Conservation (phyloP, 2,113 vertebrate species). For the Crotophaga sulcirostris region DNA sequence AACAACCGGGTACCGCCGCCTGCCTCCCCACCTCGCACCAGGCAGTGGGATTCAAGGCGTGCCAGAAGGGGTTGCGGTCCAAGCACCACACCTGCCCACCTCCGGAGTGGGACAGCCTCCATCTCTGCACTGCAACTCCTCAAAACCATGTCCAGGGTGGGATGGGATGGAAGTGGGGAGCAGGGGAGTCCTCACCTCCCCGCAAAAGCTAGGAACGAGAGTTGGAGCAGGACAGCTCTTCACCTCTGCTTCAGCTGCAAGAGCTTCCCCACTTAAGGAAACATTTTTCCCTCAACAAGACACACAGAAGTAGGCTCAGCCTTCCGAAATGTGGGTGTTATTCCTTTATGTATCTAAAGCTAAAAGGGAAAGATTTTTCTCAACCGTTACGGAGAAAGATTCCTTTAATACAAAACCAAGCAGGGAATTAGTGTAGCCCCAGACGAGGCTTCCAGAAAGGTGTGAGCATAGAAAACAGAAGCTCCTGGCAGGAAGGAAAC, state of each 20-base stretch:
- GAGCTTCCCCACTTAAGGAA: neutral
- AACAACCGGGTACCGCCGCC: rapidly evolving
- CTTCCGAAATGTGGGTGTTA: neutral
- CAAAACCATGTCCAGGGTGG: rapidly evolving
- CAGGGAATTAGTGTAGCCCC: neutral
- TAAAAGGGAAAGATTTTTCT: neutral
- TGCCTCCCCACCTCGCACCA: too few relatives aligned
- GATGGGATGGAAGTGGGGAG: rapidly evolving
- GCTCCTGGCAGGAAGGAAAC: neutral
- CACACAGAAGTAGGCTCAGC: neutral
- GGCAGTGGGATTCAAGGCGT: rapidly evolving
- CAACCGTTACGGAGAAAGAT: neutral
- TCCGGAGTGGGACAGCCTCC: neutral
- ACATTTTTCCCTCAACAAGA: neutral
- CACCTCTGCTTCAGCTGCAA: neutral
- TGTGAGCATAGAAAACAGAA: neutral
- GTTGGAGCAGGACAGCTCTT: too few relatives aligned
- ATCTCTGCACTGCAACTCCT: neutral
- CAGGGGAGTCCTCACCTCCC: neutral
- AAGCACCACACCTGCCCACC: rapidly evolving
- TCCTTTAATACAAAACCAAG: neutral
- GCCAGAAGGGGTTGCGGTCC: rapidly evolving
- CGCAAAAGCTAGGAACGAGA: neutral
- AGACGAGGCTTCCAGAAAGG: neutral
- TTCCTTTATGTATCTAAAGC: neutral